A percentile compares a stretch with the other conserved stretches of the same genome.
These are phyloP conservation scores for Datnioides undecimradiatus DNA, from an alignment of 2,113 vertebrate genomes.

Conservation along the genomic window DNA sequence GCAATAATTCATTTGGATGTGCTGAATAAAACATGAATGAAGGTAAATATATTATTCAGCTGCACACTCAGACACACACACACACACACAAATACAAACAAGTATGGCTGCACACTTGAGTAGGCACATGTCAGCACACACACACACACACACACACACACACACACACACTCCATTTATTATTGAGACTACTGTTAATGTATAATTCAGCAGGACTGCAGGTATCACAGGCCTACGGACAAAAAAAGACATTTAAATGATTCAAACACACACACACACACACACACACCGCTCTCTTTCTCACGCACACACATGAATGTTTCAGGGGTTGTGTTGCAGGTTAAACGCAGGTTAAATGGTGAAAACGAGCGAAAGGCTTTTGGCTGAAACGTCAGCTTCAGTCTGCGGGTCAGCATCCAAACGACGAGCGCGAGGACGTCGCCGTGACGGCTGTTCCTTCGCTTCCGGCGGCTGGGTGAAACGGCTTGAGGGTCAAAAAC, in stretches of 20 bases:
- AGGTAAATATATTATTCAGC: slow-evolving; percentile 53
- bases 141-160: background rate
- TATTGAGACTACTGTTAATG: slow-evolving; percentile 59
- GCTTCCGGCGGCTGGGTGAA: no score
- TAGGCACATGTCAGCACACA: background rate
- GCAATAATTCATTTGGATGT: slow-evolving; percentile 43
- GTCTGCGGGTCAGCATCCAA: background rate
- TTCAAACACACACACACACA: slow-evolving; percentile 34
- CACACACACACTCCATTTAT: slow-evolving; percentile 49
- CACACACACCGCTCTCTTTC: background rate
- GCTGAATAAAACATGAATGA: slow-evolving; percentile 56
- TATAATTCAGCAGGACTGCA: slow-evolving; percentile 63
- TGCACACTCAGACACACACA: slow-evolving; percentile 25
- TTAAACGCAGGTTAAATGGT: slow-evolving; percentile 35
- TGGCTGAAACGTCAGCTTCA: background rate
- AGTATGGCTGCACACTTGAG: background rate
- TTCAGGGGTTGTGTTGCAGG: slow-evolving; percentile 10
- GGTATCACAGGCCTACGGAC: slow-evolving; percentile 51
- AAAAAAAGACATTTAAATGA: slow-evolving; percentile 54
- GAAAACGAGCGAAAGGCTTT: background rate
- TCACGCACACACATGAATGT: slow-evolving; percentile 23
- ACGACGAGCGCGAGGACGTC: background rate
- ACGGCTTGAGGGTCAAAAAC: no score
- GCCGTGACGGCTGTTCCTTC: no score
- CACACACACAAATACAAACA: background rate